Conservation (phyloP, 2,888 invertebrate genomes). For the Caenorhabditis plicata region DNA sequence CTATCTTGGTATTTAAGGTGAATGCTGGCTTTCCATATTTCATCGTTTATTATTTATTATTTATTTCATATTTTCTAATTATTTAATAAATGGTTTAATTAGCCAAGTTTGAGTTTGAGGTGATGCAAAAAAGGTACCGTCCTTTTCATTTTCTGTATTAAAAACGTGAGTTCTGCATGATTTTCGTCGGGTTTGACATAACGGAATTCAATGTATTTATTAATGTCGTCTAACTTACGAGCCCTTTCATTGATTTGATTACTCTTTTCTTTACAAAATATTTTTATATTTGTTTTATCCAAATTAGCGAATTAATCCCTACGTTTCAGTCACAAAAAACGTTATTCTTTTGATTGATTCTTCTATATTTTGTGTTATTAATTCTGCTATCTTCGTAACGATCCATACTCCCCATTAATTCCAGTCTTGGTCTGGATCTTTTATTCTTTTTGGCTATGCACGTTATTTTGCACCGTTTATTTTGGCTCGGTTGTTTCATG, state of each 20-base stretch:
- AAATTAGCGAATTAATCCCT: neutral
- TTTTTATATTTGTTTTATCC: neutral
- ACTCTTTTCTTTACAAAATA: constrained; percentile 4
- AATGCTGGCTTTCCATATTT: too few species aligned
- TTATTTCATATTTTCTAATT: too few species aligned
- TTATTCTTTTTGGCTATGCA: neutral
- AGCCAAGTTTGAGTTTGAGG: too few species aligned
- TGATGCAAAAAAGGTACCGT: too few species aligned
- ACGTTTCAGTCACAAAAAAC: constrained; percentile 2
- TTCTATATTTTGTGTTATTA: neutral
- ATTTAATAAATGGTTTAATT: too few species aligned
- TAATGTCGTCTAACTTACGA: neutral
- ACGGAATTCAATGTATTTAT: neutral
- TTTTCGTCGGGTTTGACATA: constrained; percentile 5
- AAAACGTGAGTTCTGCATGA: constrained; percentile 12
- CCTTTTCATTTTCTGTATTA: neutral
- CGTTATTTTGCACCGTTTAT: neutral
- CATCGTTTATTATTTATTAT: too few species aligned
- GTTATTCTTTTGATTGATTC: neutral
- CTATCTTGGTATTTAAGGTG: too few species aligned
- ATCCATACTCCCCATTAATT: constrained; percentile 3
- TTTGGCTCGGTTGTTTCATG: neutral
- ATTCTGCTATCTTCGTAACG: constrained; percentile 1
- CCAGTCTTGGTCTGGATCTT: constrained; percentile 1
- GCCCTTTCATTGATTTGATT: neutral